Percentiles rank a stretch among this genome's conserved stretches.
These are phyloP conservation scores for Cairina moschata DNA, from an alignment of 2,113 vertebrate genomes.

Conservation along the genomic window DNA sequence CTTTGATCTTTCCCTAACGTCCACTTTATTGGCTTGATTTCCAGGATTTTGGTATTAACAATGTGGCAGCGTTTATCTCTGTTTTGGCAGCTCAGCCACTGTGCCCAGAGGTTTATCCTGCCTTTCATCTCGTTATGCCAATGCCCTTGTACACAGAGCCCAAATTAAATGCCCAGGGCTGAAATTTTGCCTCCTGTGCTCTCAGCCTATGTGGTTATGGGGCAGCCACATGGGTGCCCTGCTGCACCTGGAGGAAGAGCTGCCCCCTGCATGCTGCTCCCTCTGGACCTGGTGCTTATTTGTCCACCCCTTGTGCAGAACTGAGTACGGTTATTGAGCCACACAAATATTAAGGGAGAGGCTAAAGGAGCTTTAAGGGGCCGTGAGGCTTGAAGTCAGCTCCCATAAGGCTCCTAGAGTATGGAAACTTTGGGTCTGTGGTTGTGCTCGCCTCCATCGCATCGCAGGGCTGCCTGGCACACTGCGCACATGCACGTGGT, in stretches of 20 bases:
- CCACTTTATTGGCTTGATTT: neutral
- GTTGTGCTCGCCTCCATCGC: neutral
- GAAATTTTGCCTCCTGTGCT: neutral
- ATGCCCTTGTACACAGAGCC: neutral
- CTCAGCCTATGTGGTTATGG: neutral
- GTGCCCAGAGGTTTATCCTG: neutral
- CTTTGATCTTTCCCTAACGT: neutral
- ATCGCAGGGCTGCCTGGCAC: neutral
- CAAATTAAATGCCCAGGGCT: neutral
- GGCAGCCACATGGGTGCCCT: neutral
- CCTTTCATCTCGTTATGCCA: neutral
- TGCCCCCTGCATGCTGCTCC: neutral
- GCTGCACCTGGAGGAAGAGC: fast-evolving
- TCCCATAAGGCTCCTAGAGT: neutral
- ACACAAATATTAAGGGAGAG: neutral
- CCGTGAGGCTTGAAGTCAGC: neutral
- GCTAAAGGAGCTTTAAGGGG: neutral
- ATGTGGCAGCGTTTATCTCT: neutral
- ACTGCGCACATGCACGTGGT: fast-evolving
- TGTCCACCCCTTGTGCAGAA: neutral
- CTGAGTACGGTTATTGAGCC: neutral
- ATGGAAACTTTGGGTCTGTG: neutral
- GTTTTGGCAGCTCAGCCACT: neutral
- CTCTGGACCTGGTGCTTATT: neutral
- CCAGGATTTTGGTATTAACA: neutral